Percentiles rank a stretch among this genome's conserved stretches.
phyloP scores from a whole-genome alignment of 2,113 vertebrate genomes.

The Nothoprocta perdicaria region DNA sequence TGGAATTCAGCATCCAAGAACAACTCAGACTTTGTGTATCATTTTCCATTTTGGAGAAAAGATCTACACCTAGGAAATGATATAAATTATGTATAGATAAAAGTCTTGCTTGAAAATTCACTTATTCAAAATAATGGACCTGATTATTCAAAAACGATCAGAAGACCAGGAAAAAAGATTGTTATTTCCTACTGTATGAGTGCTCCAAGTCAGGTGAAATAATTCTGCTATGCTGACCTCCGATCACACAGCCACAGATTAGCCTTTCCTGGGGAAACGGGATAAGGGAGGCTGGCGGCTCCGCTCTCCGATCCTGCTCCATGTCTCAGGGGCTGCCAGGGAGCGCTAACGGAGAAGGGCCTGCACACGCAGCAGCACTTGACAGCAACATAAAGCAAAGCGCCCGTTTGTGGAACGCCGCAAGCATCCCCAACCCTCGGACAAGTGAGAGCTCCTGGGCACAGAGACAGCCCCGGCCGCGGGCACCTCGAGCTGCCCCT shows the following conservation, averaged over 20 bases:
- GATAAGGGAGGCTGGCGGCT: background rate
- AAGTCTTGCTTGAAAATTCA: background rate
- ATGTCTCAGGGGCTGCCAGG: background rate
- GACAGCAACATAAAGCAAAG: background rate
- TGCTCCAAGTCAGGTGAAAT: background rate
- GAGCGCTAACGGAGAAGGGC: background rate
- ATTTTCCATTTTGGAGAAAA: background rate
- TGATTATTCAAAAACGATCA: background rate
- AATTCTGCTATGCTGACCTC: background rate
- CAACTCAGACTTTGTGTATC: background rate
- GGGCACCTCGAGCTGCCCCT: background rate
- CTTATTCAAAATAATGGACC: background rate
- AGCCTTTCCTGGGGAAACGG: background rate
- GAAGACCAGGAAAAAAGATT: background rate
- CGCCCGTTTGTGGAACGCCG: background rate
- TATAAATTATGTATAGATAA: background rate
- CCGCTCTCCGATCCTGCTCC: background rate
- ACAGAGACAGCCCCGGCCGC: too few species aligned
- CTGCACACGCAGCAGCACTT: fast-evolving
- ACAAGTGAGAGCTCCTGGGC: background rate
- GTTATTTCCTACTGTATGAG: background rate
- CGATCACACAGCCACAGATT: background rate
- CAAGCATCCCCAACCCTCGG: background rate
- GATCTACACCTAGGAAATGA: background rate
- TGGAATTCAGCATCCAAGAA: conserved; percentile 31